Conservation (phyloP, 2,888 invertebrate species). For the Rhyacophila evoluta region DNA sequence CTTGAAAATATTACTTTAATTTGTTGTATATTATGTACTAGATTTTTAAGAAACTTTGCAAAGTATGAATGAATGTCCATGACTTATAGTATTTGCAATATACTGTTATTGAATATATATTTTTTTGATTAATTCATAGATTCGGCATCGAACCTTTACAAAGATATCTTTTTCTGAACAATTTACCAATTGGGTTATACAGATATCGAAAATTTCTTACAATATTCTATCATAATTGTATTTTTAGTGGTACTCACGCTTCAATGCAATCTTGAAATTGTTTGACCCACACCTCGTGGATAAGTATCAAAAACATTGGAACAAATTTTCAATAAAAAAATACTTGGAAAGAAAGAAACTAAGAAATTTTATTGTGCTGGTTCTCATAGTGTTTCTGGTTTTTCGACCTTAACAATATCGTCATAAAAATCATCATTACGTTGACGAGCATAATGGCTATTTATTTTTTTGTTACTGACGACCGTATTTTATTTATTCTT, state of each 20-base stretch:
- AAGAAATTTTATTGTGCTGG: neutral
- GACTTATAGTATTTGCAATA: too few relatives aligned
- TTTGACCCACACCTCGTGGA: neutral
- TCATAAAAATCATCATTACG: neutral
- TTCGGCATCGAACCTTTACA: too few relatives aligned
- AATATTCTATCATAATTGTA: too few relatives aligned
- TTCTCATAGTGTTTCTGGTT: conserved; percentile 7
- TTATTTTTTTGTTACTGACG: neutral
- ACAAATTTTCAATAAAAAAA: neutral
- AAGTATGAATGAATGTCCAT: too few relatives aligned
- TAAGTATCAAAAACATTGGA: neutral
- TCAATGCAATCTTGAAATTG: neutral
- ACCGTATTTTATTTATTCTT: neutral
- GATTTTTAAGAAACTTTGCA: too few relatives aligned
- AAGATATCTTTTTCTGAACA: too few relatives aligned
- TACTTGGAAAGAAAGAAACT: neutral
- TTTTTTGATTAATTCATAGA: too few relatives aligned
- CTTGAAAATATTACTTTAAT: too few relatives aligned
- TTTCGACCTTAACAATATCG: conserved; percentile 18
- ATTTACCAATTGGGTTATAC: too few relatives aligned
- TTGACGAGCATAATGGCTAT: conserved; percentile 9
- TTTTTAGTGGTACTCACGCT: neutral
- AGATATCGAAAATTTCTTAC: too few relatives aligned
- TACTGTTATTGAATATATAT: too few relatives aligned
- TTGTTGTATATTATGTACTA: too few relatives aligned